Evolutionary conservation across 2,797 vertebrate genomes (phyloP), one percentile per base, ranked within the genome.

Genomic region (Thripadectes ignobilis): DNA sequence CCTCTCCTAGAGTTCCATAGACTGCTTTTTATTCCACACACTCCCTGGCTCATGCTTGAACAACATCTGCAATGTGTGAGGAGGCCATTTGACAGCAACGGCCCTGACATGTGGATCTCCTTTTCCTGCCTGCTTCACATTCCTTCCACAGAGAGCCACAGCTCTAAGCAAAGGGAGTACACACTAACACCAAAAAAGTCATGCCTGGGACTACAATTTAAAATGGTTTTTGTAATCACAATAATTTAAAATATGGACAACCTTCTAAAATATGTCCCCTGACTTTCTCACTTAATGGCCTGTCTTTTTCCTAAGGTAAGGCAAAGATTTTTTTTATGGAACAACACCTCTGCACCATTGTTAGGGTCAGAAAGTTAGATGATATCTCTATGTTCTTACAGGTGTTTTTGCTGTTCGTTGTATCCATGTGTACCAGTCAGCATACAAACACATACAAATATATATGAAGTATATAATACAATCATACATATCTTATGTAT

Each of bases 21-120:
- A 13, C 87, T 87, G 71, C n/a, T 85, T 89, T 94, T 93, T 76
- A 91, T 96, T 96, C 94, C 52, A 45, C 72, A 57, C 77, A 41
- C 45, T 78, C 51, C 34, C 43, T 73, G 80, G 52, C 83, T 95
- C 9, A 4, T 74, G 69, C 76, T 76, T 66, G 55, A 94, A 65
- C 91, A 91, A 65, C 92, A 91, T 82, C 91, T 93, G 88, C 81
- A 67, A 21, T 46, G 63, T 79, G 63, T 89, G 88, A 94, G 91
- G 81, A 89, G 78, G 62, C 78, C 54, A n/a, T 77, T 57, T 89
- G 92, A 88, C 87, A 95, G 88, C 87, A 71, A 49, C 21, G 72
- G 61, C 77, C 67, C 67, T 89, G 90, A 88, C 61, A 59, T 2
- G 2, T 59, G 86, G 49, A 85, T 93, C 75, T 93, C 24, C 73